phyloP scores from a whole-genome alignment of 2,888 invertebrate genomes.

The Neoitamus cyanurus region DNA sequence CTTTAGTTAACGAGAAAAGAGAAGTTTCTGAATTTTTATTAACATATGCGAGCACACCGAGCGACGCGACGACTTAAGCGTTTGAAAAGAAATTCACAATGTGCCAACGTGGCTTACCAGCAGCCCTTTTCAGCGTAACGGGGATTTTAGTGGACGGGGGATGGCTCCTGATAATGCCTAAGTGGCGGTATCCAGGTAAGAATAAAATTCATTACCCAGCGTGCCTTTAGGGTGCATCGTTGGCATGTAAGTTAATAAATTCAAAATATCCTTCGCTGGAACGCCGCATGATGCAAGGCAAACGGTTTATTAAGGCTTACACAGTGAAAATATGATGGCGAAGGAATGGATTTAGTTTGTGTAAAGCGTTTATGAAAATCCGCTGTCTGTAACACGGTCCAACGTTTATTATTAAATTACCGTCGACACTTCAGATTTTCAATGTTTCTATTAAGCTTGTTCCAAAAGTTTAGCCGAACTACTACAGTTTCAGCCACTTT shows the following conservation, averaged over 20 bases:
- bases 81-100: conserved; percentile 1
- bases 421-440: no score
- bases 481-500: no score
- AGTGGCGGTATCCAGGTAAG: background rate
- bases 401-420: no score
- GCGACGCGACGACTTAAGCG: background rate
- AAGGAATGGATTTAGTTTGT: no score
- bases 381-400: no score
- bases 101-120: background rate
- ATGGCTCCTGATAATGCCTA: background rate
- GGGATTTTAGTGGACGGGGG: background rate
- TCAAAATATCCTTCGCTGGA: background rate
- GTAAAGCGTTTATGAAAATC: no score
- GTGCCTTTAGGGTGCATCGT: background rate
- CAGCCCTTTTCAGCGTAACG: background rate
- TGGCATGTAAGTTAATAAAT: background rate
- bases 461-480: no score
- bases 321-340: background rate
- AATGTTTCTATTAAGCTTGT: no score
- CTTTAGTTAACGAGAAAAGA: background rate
- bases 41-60: background rate
- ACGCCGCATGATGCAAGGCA: background rate
- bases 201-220: background rate
- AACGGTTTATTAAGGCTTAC: background rate
- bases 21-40: conserved; percentile 1